A percentile compares a stretch with the other conserved stretches of the same genome.
These are phyloP conservation scores for Channa striata DNA, from an alignment of 2,797 vertebrate species.

Conservation along the genomic window DNA sequence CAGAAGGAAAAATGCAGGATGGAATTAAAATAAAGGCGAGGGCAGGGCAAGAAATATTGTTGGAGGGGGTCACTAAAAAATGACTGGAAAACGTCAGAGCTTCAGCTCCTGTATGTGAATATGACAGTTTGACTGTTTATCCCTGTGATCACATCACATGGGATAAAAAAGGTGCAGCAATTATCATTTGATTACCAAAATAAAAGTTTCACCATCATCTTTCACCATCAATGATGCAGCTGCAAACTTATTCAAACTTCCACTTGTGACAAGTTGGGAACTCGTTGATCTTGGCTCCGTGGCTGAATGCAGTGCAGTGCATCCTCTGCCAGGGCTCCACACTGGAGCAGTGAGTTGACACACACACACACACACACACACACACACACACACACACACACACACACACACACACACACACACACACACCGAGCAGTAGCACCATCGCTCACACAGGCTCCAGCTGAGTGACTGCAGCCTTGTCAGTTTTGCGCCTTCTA, in stretches of 20 bases:
- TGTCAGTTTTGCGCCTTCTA: conserved; percentile 11
- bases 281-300: too few species aligned
- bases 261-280: conserved; percentile 1
- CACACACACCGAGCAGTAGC: conserved; percentile 6
- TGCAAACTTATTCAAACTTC: conserved; percentile 47
- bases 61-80: too few species aligned
- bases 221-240: conserved; percentile 31
- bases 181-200: conserved; percentile 42
- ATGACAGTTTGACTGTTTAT: not conserved
- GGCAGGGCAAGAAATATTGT: not conserved
- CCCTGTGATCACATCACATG: not conserved
- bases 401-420: not conserved
- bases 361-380: not conserved
- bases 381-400: not conserved
- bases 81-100: not conserved
- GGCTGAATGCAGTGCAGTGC: not conserved
- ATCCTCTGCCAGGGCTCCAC: not conserved
- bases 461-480: conserved; percentile 27
- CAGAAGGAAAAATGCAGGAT: not conserved
- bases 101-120: not conserved
- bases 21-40: not conserved
- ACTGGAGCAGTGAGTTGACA: not conserved
- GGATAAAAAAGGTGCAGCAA: too few species aligned
- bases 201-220: conserved; percentile 40
- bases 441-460: conserved; percentile 9